Evolutionary conservation across 2,113 vertebrate genomes (phyloP), one percentile per base, ranked within the genome.

Genomic region (Myotis davidii): DNA sequence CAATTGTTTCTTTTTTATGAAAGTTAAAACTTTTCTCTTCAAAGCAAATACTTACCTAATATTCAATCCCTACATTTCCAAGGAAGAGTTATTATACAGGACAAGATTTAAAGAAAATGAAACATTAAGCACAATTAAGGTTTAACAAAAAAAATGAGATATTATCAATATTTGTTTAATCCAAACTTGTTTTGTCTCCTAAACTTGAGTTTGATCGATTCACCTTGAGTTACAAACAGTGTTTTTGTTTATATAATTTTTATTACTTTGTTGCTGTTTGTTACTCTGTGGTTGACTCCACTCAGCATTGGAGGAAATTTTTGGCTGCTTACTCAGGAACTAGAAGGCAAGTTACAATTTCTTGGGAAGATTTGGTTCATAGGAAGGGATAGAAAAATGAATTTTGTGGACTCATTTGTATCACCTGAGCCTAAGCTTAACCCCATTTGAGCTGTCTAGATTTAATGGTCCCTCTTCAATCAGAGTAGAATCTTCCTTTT

Each of bases 21-120:
- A 89, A 59, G 12, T 78, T 65, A 54, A 21, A 92, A 65, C 45
- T 21, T 84, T 27, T 91, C 48, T 85, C 50, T 72, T 81, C 34
- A 87, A 65, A 85, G 76, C 16, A 56, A 85, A 50, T 45, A 73
- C 42, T 90, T 72, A 45, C 39, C 32, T 88, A 73, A 37, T 48
- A 67, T 48, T 82, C 56, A 83, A 27, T 74, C 42, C 34, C 23
- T n/a, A 45, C 0, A 34, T 81, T 94, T 95, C 45, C 1, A 90
- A 72, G 25, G 18, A 81, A 48, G 25, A 74, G 8, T 85, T 74
- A 69, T 39, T 52, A 42, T 13, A 56, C 37, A 56, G 12, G 29
- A 45, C 12, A 89, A 88, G 9, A n/a, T 29, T 85, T 69, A 84
- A 92, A 83, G 69, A 84, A 84, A 90, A 92, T 69, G 3, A 94